Percentiles rank a stretch among this genome's conserved stretches.
phyloP scores from a whole-genome alignment of 2,113 vertebrate genomes.

The Poeciliopsis occidentalis region DNA sequence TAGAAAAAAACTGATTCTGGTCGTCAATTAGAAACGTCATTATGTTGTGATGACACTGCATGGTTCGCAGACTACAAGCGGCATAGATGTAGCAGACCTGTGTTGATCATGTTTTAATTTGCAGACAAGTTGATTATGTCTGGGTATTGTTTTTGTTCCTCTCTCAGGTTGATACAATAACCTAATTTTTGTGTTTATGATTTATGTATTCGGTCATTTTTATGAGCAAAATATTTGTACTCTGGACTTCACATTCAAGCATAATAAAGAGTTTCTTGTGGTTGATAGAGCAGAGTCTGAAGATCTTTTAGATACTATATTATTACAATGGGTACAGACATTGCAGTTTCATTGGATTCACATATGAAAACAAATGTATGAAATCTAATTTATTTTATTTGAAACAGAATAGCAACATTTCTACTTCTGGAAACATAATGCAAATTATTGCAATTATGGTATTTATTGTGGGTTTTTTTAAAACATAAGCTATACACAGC shows the following conservation, averaged over 20 bases:
- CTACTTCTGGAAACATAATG: background rate
- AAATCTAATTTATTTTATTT: background rate
- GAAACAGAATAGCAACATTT: background rate
- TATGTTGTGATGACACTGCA: constrained; percentile 64
- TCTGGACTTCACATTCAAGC: constrained; percentile 69
- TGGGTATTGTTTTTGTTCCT: constrained; percentile 68
- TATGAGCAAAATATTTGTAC: constrained; percentile 76
- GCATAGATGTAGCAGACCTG: constrained; percentile 77
- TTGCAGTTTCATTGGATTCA: background rate
- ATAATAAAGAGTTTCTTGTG: constrained; percentile 75
- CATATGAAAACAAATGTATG: background rate
- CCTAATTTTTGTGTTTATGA: constrained; percentile 65
- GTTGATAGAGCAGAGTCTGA: constrained; percentile 25
- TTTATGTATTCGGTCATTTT: constrained; percentile 73
- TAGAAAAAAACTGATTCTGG: constrained; percentile 56
- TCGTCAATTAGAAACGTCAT: constrained; percentile 62
- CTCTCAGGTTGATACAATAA: constrained; percentile 76
- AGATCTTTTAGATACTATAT: background rate
- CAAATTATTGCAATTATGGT: background rate
- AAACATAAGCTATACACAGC: background rate
- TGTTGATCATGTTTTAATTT: constrained; percentile 69
- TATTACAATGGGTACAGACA: background rate
- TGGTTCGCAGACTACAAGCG: constrained; percentile 65
- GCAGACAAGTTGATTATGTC: constrained; percentile 61
- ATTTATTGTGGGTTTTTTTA: background rate